phyloP scores from a whole-genome alignment of 2,888 invertebrate species.

The Spialia ferax region DNA sequence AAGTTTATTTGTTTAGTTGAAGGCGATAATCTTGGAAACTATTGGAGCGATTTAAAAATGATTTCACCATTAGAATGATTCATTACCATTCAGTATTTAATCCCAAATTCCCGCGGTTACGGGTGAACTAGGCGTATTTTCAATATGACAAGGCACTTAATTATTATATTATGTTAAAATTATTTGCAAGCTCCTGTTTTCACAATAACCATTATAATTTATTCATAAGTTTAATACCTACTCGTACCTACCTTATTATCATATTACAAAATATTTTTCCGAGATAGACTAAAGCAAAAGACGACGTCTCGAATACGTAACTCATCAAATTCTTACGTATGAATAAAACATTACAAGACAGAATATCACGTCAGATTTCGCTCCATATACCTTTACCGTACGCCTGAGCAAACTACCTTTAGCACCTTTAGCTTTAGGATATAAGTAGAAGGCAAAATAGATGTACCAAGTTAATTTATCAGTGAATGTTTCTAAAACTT shows the following conservation, averaged over 20 bases:
- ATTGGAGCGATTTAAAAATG: too few relatives aligned
- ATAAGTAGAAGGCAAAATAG: background rate
- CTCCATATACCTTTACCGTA: background rate
- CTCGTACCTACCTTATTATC: background rate
- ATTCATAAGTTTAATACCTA: background rate
- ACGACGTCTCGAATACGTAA: background rate
- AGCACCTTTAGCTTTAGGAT: background rate
- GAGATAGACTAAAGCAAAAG: background rate
- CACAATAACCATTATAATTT: background rate
- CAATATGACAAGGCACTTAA: too few relatives aligned
- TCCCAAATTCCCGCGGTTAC: too few relatives aligned
- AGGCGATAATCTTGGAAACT: too few relatives aligned
- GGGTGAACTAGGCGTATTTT: too few relatives aligned
- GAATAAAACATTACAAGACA: constrained; percentile 5
- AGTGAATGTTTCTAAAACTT: too few relatives aligned
- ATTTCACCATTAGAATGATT: too few relatives aligned
- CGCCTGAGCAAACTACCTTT: background rate
- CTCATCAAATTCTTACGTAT: background rate
- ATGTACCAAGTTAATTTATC: too few relatives aligned
- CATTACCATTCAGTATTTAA: too few relatives aligned
- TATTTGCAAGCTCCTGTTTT: too few relatives aligned
- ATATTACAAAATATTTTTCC: background rate
- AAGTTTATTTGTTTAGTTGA: too few relatives aligned
- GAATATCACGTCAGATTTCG: background rate
- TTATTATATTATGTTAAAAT: too few relatives aligned